Percentiles rank a stretch among this genome's conserved stretches.
These are phyloP conservation scores for Manis pentadactyla DNA, from an alignment of 2,797 vertebrate species.

Conservation along the genomic window DNA sequence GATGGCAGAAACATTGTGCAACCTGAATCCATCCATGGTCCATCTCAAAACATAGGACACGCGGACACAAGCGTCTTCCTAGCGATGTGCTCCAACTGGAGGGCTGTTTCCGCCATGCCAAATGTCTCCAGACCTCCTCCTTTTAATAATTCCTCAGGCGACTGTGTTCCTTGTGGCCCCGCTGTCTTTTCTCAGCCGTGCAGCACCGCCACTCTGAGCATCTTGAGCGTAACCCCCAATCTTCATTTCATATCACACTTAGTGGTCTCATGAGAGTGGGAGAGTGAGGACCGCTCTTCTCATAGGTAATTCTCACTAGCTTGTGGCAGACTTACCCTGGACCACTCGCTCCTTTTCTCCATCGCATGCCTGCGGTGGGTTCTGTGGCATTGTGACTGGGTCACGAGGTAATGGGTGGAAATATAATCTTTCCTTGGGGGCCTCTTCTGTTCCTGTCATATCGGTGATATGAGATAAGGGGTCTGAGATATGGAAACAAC, in stretches of 20 bases:
- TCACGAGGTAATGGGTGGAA: background rate
- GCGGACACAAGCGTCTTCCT: fast-evolving
- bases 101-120: background rate
- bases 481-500: no score
- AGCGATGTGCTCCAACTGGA: fast-evolving
- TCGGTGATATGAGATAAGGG: fast-evolving
- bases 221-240: fast-evolving
- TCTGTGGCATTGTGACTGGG: fast-evolving
- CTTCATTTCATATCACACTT: background rate
- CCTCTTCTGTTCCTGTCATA: background rate
- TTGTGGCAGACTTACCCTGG: background rate
- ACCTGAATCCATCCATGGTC: background rate
- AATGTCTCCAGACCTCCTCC: background rate
- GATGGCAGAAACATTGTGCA: background rate
- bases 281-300: fast-evolving
- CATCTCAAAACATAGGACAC: background rate
- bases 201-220: background rate
- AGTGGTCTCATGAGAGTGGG: no score
- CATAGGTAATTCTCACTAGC: background rate
- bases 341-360: background rate
- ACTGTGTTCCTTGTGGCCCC: background rate
- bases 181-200: background rate
- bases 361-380: no score
- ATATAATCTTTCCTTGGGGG: no score
- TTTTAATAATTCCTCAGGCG: no score